Conservation (phyloP, 2,113 vertebrate genomes). For the Cheilinus undulatus region DNA sequence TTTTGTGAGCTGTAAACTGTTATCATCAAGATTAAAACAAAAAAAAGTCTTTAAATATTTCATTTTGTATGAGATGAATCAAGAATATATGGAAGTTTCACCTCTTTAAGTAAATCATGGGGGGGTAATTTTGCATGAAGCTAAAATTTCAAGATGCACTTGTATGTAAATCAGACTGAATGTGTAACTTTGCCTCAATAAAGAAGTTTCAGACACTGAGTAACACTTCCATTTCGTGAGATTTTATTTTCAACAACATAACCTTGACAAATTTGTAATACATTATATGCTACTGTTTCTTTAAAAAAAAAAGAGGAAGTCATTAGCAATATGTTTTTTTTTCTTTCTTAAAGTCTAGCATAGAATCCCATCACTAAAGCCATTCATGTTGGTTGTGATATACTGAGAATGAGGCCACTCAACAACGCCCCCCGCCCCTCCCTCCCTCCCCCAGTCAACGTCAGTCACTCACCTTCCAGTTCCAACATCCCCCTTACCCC, state of each 20-base stretch:
- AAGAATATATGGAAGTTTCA: no score
- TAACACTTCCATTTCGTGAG: constrained; percentile 77
- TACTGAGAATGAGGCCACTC: constrained; percentile 88
- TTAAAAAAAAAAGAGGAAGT: constrained; percentile 78
- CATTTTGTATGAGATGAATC: no score
- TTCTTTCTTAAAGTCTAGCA: constrained; percentile 83
- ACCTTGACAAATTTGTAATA: constrained; percentile 86
- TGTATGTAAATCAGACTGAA: not conserved
- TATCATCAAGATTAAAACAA: no score
- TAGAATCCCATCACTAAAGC: constrained; percentile 87
- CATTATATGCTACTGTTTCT: constrained; percentile 87
- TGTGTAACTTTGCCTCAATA: not conserved
- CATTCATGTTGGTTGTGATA: constrained; percentile 87
- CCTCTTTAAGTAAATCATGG: no score
- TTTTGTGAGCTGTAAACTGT: no score
- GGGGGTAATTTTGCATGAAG: no score
- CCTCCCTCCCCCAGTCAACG: constrained; percentile 53
- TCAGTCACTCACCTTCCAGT: constrained; percentile 67
- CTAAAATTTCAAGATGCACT: no score
- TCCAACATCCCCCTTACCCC: constrained; percentile 76
- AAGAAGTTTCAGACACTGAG: constrained; percentile 22
- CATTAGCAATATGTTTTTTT: constrained; percentile 84
- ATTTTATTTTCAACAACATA: constrained; percentile 87
- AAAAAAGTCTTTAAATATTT: no score
- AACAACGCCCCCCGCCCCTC: constrained; percentile 63